Conservation (phyloP, 2,113 vertebrate genomes). For the Phycodurus eques region DNA sequence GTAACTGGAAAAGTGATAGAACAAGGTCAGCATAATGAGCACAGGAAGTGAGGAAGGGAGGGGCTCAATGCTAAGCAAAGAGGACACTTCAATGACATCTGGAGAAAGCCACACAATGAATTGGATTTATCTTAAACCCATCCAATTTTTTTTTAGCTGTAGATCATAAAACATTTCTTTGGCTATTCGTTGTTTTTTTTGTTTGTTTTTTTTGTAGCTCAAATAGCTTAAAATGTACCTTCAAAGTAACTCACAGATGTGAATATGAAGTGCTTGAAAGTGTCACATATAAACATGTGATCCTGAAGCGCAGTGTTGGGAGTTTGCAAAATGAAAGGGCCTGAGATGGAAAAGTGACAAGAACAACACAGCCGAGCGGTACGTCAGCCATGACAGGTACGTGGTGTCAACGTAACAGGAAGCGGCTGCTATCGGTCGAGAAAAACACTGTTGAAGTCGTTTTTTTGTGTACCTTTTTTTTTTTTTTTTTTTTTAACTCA, state of each 20-base stretch:
- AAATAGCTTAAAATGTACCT: neutral
- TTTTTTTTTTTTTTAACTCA: no score
- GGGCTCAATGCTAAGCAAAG: slow-evolving; percentile 23
- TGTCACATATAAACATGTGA: neutral
- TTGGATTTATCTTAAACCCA: neutral
- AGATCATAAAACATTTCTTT: neutral
- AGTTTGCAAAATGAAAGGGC: neutral
- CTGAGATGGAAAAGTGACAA: neutral
- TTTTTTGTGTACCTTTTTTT: no score
- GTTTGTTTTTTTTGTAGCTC: no score
- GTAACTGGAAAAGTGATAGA: slow-evolving; percentile 3
- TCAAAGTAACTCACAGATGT: neutral
- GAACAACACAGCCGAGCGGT: neutral
- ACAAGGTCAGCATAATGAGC: neutral
- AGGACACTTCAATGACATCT: slow-evolving; percentile 19
- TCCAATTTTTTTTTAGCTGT: neutral
- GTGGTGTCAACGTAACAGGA: neutral
- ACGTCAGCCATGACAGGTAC: neutral
- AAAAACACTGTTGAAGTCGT: no score
- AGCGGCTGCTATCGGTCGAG: no score
- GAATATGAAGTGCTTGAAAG: neutral
- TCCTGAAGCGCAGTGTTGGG: neutral
- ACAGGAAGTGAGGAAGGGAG: neutral
- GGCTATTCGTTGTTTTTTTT: no score
- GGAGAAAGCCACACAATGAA: neutral